Base-by-base conservation (phyloP, 2,113 vertebrate genomes). In the Synodontis membranacea region DNA sequence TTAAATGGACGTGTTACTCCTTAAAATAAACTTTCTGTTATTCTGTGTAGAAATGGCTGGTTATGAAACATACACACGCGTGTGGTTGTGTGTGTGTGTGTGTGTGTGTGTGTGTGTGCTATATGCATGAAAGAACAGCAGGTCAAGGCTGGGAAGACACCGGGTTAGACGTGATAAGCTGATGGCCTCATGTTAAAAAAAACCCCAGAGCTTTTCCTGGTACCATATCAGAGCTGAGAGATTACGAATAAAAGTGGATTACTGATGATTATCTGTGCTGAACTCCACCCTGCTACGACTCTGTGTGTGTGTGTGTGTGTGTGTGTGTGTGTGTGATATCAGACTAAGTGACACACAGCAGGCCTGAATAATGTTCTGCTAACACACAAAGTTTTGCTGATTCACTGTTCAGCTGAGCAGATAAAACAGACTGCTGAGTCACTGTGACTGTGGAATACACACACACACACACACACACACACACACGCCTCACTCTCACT, bases 361-460 rank as follows among this genome's bases (percentile, higher is more conserved):
- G 37, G 37, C 21, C 31, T 70, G 37, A 23, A 31, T 66, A 44
- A 82, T 58, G n/a, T 66, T 75, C 60, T 84, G 80, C 70, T 60
- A 15, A 76, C 37, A 86, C 62, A 64, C 66, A 70, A 54, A 70
- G 52, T 81, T 83, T 19, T 34, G 80, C 82, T 89, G 86, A 88
- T 74, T 89, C 84, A 74, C 60, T 72, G 58, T 48, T 80, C 15
- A 31, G 37, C 83, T 54, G 42, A 46, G 54, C 37, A 48, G 80
- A 84, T 70, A 84, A 64, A 48, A 52, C 64, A 78, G 37, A n/a
- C 19, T 3, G 85, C 89, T 90, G 86, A 90, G 88, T 91, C 88
- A 90, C 88, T 84, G 68, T 89, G 89, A 89, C 86, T 87, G 64
- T 80, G 81, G 68, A 82, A 34, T 28, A 14, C 48, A 34, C 68